Conservation (phyloP, 2,797 vertebrate species). For the Thamnophis elegans region DNA sequence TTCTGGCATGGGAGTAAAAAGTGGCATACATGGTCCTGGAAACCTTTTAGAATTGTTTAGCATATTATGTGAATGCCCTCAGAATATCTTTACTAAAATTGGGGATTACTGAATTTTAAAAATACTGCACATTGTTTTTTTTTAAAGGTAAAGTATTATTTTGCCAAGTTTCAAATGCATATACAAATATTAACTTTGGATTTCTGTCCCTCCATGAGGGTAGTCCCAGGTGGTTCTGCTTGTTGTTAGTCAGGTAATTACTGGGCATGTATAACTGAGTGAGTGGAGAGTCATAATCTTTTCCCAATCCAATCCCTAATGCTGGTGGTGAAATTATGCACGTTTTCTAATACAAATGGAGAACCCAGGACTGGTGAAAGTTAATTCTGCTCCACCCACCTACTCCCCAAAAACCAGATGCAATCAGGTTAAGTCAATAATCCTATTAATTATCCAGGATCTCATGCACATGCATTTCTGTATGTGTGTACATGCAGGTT, state of each 20-base stretch:
- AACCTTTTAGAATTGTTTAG: not conserved
- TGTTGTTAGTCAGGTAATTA: not conserved
- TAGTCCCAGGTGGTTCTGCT: not conserved
- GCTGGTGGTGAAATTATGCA: not conserved
- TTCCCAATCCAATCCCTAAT: not conserved
- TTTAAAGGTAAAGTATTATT: not conserved
- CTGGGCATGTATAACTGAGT: not conserved
- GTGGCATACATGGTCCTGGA: not conserved
- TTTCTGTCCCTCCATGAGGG: not conserved
- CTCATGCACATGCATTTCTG: not conserved
- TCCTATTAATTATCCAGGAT: not conserved
- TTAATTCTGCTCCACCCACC: not conserved
- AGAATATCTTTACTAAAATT: not conserved
- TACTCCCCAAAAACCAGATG: not conserved
- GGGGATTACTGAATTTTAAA: not conserved
- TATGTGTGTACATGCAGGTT: not conserved
- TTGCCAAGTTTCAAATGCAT: not conserved
- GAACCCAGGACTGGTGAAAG: not conserved
- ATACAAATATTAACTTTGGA: not conserved
- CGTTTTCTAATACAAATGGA: not conserved
- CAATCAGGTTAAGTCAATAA: not conserved
- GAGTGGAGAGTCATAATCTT: not conserved
- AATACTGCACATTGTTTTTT: not conserved
- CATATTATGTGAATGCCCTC: not conserved
- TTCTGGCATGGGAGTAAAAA: not conserved